Evolutionary conservation across 2,113 vertebrate genomes (phyloP), one percentile per base, ranked within the genome.

Genomic region (Diadophis punctatus): DNA sequence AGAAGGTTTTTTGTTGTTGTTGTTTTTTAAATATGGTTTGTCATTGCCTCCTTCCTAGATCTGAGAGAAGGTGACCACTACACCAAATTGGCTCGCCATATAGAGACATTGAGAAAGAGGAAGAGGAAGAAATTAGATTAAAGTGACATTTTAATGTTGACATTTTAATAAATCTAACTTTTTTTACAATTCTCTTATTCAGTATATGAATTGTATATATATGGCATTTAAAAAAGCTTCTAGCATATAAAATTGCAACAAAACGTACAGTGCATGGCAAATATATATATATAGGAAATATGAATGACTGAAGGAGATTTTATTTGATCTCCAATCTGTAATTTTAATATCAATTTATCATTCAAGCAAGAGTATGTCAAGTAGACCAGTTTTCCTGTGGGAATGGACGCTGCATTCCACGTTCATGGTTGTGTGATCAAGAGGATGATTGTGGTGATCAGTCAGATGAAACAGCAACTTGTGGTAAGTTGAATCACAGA

Each of bases 381-480:
- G 93, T 95, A 80, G 98, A 98, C 90, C 99, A 99, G 25, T 99
- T 99, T 97, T 98, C 98, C 2, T 99, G 99, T 95, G 97, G 97
- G 91, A 99, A 98, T 0, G 98, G 99, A 3, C 98, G 99, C 46
- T 99, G 99, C 46, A 98, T 99, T 95, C 99, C 99, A 0, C 95
- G 74, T 8, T 97, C 97, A 0, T 99, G 99, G 99, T 97, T 97
- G 16, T 99, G 99, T 93, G 99, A 99, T 97, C 97, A 98, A 34
- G 99, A 99, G 93, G 98, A 99, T 48, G 99, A 99, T 96, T 99
- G 99, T 23, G 99, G 99, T 11, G 99, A 99, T 94, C 97, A 96
- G 94, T 99, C 98, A 0, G 99, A 99, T 91, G 99, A 99, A 97
- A 97, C 97, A 90, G 48, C 95, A 14, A 98, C 98, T 34, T 99